Conservation (phyloP, 2,888 invertebrate species). For the Chydorus sphaericus region DNA sequence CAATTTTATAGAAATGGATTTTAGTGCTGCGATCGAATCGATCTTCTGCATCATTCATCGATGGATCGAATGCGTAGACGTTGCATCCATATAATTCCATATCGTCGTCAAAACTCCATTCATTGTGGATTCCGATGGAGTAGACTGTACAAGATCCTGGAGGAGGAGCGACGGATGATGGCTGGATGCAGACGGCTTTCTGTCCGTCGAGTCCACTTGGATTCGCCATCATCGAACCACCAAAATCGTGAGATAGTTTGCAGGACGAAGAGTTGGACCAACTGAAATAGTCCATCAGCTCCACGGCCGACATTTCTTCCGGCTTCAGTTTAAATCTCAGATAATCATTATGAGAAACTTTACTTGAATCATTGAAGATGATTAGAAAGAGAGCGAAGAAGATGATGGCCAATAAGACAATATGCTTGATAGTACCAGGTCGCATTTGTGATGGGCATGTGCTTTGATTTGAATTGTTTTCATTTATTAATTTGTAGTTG, state of each 20-base stretch:
- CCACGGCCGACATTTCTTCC: not conserved
- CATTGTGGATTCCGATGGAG: conserved; percentile 11
- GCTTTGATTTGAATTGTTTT: too few species aligned
- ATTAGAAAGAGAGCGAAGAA: too few species aligned
- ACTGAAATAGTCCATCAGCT: not conserved
- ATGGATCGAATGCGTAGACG: conserved; percentile 11
- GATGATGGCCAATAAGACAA: too few species aligned
- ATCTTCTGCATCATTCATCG: conserved; percentile 14
- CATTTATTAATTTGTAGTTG: too few species aligned
- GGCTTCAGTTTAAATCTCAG: too few species aligned
- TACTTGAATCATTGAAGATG: too few species aligned
- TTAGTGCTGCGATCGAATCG: conserved; percentile 21
- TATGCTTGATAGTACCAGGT: too few species aligned
- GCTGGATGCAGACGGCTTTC: conserved; percentile 9
- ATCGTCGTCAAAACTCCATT: conserved; percentile 11
- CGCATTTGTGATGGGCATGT: too few species aligned
- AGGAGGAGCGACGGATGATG: not conserved
- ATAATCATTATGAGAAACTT: too few species aligned
- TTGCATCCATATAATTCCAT: conserved; percentile 11
- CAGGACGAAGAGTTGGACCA: conserved; percentile 1
- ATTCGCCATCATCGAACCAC: not conserved
- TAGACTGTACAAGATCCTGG: not conserved
- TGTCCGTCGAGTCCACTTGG: conserved; percentile 8
- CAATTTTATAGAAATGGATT: conserved; percentile 20
- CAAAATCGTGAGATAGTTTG: not conserved